Evolutionary conservation across 1,140 invertebrate species (phyloP).

Genomic region (Lethrus apterus): DNA sequence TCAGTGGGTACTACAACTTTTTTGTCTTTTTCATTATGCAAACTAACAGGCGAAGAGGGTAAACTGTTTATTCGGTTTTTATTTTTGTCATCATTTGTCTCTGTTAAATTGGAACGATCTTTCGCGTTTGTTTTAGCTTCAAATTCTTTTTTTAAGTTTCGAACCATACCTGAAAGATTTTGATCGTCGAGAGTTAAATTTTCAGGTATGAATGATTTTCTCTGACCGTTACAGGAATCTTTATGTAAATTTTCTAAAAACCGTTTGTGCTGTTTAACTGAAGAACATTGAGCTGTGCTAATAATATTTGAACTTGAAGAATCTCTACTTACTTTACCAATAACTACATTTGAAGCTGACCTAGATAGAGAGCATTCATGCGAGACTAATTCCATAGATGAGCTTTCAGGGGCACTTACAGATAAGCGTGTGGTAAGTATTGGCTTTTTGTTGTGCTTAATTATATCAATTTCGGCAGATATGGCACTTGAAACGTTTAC

Average conservation of each 20-base stretch:
- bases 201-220: slow-evolving; percentile 26
- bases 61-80: slow-evolving; percentile 43
- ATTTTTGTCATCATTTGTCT: slow-evolving; percentile 33
- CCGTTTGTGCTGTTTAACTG: slow-evolving; percentile 53
- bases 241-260: slow-evolving; percentile 50
- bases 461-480: slow-evolving; percentile 33
- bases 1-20: slow-evolving; percentile 21
- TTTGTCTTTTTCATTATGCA: slow-evolving; percentile 41
- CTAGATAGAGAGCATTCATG: slow-evolving; percentile 43
- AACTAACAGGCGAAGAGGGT: slow-evolving; percentile 53
- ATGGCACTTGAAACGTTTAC: slow-evolving; percentile 30
- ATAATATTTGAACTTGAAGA: slow-evolving; percentile 45
- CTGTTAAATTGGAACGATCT: slow-evolving; percentile 16
- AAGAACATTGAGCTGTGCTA: slow-evolving; percentile 46
- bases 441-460: slow-evolving; percentile 15
- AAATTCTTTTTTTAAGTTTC: slow-evolving; percentile 78
- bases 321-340: slow-evolving; percentile 42
- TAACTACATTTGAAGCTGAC: slow-evolving; percentile 36
- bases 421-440: slow-evolving; percentile 44
- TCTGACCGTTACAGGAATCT: slow-evolving; percentile 6
- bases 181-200: not conserved
- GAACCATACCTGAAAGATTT: slow-evolving; percentile 57
- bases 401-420: slow-evolving; percentile 54
- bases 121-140: slow-evolving; percentile 62
- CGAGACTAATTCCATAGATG: slow-evolving; percentile 41